Evolutionary conservation across 92 coral and sea anemone species (phyloP), one percentile per base, ranked within the genome.

Genomic region (Paramuricea clavata): DNA sequence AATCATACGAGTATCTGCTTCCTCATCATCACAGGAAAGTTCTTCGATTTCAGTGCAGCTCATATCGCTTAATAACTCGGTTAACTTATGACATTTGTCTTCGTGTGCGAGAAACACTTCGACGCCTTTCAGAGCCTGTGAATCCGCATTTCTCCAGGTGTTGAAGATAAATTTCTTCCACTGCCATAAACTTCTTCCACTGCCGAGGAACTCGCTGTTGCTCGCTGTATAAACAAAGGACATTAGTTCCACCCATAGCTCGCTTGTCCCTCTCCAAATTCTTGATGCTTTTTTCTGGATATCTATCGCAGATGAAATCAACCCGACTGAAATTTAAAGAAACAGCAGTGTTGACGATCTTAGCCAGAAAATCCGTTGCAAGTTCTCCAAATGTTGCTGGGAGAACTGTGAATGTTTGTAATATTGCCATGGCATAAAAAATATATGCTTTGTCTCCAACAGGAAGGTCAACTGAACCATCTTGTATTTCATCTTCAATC

Each of bases 381-480:
- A 39, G 44, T 39, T 39, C 44, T 4, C 44, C 44, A 39, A 39
- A 39, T 39, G 44, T 39, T 39, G 44, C 44, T 39, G 44, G 44
- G 44, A 39, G 44, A 10, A 39, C 44, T 39, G 44, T 69, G 50
- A 89, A 60, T 83, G 83, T 79, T 69, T 78, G 92, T 47, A 89
- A 67, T 33, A 89, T 54, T 7, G 92, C 90, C 83, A 85, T 89
- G 19, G 81, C 89, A 85, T 85, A 81, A 50, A 89, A 34, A 47
- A 85, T 79, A 56, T 34, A 72, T 23, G 89, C 86, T 39, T 39
- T 39, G 44, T 39, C 44, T 39, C 44, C 44, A 39, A 39, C 44
- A 4, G 44, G 44, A 39, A 39, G 44, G 44, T 39, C 44, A 39
- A 39, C 44, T 39, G 44, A 39, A 39, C 44, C 74, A 67, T 35